A percentile compares a stretch with the other conserved stretches of the same genome.
phyloP scores from a whole-genome alignment of 2,888 invertebrate species.

The Apomyelois bistriatella region DNA sequence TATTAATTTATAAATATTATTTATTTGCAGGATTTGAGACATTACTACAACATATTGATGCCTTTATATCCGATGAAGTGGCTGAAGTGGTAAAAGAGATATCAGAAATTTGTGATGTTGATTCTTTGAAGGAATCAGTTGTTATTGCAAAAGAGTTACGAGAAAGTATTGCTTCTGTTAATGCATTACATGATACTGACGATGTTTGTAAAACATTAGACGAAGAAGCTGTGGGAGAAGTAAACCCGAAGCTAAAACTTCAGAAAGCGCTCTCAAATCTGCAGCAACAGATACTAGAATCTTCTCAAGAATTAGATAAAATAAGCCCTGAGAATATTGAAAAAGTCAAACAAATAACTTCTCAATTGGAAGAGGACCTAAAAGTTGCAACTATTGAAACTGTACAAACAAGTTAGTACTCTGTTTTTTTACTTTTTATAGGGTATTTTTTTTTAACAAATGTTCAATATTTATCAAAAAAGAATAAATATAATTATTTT shows the following conservation, averaged over 20 bases:
- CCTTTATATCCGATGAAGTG: constrained; percentile 31
- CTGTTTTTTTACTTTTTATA: too few relatives aligned
- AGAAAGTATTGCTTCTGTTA: constrained; percentile 18
- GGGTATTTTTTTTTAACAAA: too few relatives aligned
- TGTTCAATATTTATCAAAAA: too few relatives aligned
- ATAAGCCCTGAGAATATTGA: constrained; percentile 30
- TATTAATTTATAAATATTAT: neutral
- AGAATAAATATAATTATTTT: too few relatives aligned
- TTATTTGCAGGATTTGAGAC: constrained; percentile 4
- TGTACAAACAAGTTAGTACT: constrained; percentile 8
- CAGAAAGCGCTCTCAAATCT: constrained; percentile 11
- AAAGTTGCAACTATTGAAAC: constrained; percentile 22
- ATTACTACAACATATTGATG: constrained; percentile 29
- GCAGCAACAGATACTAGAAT: constrained; percentile 27
- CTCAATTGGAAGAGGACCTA: constrained; percentile 45
- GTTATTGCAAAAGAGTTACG: constrained; percentile 26
- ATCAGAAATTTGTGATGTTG: constrained; percentile 22
- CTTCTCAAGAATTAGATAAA: constrained; percentile 25
- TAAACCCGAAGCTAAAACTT: constrained; percentile 26
- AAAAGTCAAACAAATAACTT: constrained; percentile 36
- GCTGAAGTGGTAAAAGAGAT: constrained; percentile 27
- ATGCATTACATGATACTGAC: constrained; percentile 17
- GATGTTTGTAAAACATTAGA: constrained; percentile 9
- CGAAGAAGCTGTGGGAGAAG: constrained; percentile 18
- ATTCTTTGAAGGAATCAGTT: constrained; percentile 31